Evolutionary conservation across 35 echinoderm and acorn worm species (phyloP).

Genomic region (Eucidaris tribuloides): DNA sequence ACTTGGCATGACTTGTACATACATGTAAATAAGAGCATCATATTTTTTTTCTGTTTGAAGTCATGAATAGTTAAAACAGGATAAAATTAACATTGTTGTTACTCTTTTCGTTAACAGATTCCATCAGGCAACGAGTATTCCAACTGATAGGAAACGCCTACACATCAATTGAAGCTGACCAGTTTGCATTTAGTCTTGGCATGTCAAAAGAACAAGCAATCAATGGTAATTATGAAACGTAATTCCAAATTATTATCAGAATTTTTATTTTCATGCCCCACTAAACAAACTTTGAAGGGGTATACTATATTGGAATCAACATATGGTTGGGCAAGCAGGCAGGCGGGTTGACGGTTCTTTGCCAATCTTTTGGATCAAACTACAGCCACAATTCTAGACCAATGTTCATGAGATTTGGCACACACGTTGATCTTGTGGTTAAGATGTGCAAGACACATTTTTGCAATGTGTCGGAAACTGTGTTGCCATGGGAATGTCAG

Average conservation of each 20-base stretch:
- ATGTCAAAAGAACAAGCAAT: constrained; percentile 87
- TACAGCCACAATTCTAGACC: background rate
- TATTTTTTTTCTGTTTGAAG: too few species aligned
- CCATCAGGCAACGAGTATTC: constrained; percentile 79
- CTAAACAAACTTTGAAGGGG: background rate
- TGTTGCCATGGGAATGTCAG: too few species aligned
- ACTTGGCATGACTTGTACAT: too few species aligned
- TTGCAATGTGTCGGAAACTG: too few species aligned
- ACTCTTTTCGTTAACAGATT: constrained; percentile 41
- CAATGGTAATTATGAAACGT: constrained; percentile 51
- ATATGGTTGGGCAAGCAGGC: background rate
- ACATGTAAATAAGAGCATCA: too few species aligned
- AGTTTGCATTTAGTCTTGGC: constrained; percentile 81
- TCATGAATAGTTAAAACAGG: too few species aligned
- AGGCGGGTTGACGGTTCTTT: background rate
- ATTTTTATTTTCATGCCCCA: background rate
- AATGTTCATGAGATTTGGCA: too few species aligned
- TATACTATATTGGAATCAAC: background rate
- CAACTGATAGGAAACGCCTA: constrained; percentile 80
- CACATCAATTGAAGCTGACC: constrained; percentile 83
- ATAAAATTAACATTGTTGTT: background rate
- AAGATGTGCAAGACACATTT: too few species aligned
- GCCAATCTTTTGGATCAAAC: background rate
- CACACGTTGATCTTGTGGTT: background rate
- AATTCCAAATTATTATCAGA: background rate